phyloP scores from a whole-genome alignment of 2,888 invertebrate species.

The Leucophora obtusa region DNA sequence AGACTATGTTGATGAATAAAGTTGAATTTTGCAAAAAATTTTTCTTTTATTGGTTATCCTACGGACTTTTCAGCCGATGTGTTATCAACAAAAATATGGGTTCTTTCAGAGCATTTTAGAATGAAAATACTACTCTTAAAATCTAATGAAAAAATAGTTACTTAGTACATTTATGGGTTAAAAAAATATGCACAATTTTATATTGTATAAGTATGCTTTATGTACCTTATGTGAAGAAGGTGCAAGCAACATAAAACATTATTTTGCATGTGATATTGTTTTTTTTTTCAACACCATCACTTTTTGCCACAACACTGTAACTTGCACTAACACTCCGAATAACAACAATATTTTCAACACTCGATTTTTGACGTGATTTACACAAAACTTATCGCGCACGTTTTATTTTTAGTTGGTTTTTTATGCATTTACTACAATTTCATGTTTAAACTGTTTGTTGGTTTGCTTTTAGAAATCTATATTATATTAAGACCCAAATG shows the following conservation, averaged over 20 bases:
- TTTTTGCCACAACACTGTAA: constrained; percentile 8
- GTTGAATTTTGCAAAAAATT: too few relatives aligned
- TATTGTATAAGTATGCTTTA: constrained; percentile 29
- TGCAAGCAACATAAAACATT: constrained; percentile 59
- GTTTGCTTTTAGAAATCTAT: constrained; percentile 42
- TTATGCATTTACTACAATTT: constrained; percentile 51
- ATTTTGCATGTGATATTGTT: constrained; percentile 57
- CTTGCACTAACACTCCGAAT: neutral
- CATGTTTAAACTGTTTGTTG: constrained; percentile 43
- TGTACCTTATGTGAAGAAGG: constrained; percentile 49
- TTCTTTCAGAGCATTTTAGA: too few relatives aligned
- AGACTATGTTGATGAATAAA: too few relatives aligned
- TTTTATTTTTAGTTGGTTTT: constrained; percentile 67
- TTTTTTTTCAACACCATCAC: constrained; percentile 53
- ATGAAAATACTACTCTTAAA: too few relatives aligned
- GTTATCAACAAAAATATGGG: too few relatives aligned
- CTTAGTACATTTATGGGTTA: neutral
- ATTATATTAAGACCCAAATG: constrained; percentile 34
- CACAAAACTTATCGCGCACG: constrained; percentile 75
- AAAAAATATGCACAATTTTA: neutral
- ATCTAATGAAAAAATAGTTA: too few relatives aligned
- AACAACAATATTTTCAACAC: constrained; percentile 63
- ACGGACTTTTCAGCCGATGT: too few relatives aligned
- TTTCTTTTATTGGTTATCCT: too few relatives aligned
- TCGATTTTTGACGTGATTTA: constrained; percentile 74